These are phyloP conservation scores for Salminus brasiliensis DNA, from an alignment of 2,113 vertebrate genomes.

Conservation along the genomic window DNA sequence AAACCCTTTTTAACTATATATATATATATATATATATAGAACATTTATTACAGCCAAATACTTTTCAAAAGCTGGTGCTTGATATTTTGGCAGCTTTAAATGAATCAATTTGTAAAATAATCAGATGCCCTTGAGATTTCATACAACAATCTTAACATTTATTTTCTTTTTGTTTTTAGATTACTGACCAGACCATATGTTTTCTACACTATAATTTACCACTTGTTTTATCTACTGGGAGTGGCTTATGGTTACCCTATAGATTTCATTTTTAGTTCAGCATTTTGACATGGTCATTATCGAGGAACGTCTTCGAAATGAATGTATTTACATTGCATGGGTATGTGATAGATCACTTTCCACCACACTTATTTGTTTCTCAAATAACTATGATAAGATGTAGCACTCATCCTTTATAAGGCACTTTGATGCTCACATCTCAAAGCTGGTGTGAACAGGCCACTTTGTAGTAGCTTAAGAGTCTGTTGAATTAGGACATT, in stretches of 20 bases:
- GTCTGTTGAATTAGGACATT: constrained; percentile 25
- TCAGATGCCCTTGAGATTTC: constrained; percentile 11
- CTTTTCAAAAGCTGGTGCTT: constrained; percentile 48
- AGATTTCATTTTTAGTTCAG: background rate
- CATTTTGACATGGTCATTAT: constrained; percentile 22
- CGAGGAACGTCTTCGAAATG: constrained; percentile 40
- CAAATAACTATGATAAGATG: constrained; percentile 6
- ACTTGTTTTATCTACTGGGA: background rate
- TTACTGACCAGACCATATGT: background rate
- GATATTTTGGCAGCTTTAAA: constrained; percentile 31
- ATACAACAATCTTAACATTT: background rate
- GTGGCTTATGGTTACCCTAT: background rate
- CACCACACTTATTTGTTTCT: constrained; percentile 6
- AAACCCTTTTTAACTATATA: too few species aligned
- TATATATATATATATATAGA: too few species aligned
- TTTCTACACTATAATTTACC: background rate
- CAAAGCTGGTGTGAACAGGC: background rate
- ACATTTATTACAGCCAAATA: constrained; percentile 10
- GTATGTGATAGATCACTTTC: background rate
- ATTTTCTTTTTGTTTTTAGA: background rate
- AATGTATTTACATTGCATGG: constrained; percentile 59
- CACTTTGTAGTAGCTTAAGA: background rate
- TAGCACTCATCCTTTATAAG: constrained; percentile 34
- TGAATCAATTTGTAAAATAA: background rate
- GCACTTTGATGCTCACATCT: constrained; percentile 17